A percentile compares a stretch with the other conserved stretches of the same genome.
Conservation (phyloP, 2,113 vertebrate species). For the Galbula dea region DNA sequence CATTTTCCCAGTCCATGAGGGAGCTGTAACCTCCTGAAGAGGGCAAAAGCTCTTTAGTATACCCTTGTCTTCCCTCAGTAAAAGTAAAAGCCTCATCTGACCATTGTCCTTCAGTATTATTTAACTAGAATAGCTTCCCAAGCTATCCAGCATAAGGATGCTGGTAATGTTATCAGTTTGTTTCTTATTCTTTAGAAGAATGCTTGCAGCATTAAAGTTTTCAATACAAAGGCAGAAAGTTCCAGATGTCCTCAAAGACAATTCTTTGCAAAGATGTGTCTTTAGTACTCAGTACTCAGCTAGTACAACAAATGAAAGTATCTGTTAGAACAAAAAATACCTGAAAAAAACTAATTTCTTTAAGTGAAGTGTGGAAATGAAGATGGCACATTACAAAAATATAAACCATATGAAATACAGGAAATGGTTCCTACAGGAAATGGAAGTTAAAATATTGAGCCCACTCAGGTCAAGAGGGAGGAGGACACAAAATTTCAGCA, state of each 20-base stretch:
- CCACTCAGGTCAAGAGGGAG: not conserved
- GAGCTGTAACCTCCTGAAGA: not conserved
- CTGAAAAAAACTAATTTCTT: not conserved
- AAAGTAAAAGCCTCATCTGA: not conserved
- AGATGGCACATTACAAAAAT: not conserved
- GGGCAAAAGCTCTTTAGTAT: not conserved
- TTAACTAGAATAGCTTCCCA: not conserved
- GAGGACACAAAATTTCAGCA: not conserved
- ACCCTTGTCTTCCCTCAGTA: not conserved
- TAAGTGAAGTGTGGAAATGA: not conserved
- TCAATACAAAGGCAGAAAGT: not conserved
- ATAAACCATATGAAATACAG: not conserved
- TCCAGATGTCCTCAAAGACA: not conserved
- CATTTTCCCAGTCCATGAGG: not conserved
- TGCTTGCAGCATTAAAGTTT: not conserved
- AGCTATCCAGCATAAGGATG: not conserved
- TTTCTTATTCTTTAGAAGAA: not conserved
- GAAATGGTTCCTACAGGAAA: not conserved
- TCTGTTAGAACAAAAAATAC: not conserved
- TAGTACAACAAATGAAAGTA: not conserved
- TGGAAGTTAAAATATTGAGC: not conserved
- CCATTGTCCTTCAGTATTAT: not conserved
- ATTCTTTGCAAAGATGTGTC: not conserved
- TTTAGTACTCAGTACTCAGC: not conserved
- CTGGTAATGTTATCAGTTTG: not conserved